Base-by-base conservation (phyloP, 2,888 invertebrate species). In the Hartigia nigra region DNA sequence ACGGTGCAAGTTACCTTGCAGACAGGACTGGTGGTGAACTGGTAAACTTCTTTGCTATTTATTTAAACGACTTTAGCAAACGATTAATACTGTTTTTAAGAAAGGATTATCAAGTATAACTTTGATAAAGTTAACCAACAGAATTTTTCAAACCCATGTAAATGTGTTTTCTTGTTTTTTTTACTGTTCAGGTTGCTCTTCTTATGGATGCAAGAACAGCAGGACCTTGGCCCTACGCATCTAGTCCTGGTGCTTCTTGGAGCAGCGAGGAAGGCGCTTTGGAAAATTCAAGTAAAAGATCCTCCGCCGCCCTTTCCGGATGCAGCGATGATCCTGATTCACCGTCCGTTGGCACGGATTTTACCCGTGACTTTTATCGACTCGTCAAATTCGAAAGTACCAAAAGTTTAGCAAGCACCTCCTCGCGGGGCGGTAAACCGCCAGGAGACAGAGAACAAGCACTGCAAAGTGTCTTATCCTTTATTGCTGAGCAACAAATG, bases 331-430 rank as follows among this genome's bases (percentile, higher is more conserved):
- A 95, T 82, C 92, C 93, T 11, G 95, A 95, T 87, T 93, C 95
- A 81, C 94, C 95, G 0, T 94, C 94, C 70, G 93, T 95, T 32
- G 95, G 95, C 32, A 94, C 95, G 23, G 95, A 96, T 90, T 96
- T 96, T 87, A 96, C 96, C 9, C 92, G 96, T 83, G 96, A 96
- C 91, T 96, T 96, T 91, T 96, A 96, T 90, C 94, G 96, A 55
- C 93, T 96, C 82, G 96, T 96, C 75, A 96, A 96, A 92, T 96
- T 96, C 88, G 96, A 96, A 90, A 96, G 96, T 91, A 96, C 95
- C 81, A 96, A 95, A 90, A 96, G 96, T 90, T 92, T 96, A 88
- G 96, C 95, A 72, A 95, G 95, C 69, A 95, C 95, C 86, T 95
- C 95, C 74, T 95, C 95, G 79, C 93, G 95, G 88, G 94, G 95